These are phyloP conservation scores for Lasioglossum vierecki DNA, from an alignment of 2,888 invertebrate genomes.

Conservation along the genomic window DNA sequence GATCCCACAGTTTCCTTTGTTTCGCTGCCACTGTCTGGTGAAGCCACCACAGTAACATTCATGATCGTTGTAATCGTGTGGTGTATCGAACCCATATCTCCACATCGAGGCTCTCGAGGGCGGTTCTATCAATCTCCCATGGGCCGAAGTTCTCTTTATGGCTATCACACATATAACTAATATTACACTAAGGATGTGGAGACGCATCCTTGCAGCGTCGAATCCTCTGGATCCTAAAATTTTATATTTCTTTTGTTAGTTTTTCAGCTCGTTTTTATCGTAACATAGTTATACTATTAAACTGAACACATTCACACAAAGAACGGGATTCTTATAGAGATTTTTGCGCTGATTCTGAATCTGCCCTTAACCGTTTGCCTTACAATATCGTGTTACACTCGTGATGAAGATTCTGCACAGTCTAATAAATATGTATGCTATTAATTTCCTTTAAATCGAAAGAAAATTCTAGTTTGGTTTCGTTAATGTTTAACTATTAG, in stretches of 20 bases:
- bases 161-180: conserved; percentile 61
- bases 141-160: conserved; percentile 84
- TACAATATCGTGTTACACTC: too few species aligned
- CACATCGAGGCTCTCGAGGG: conserved; percentile 95
- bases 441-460: too few species aligned
- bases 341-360: too few species aligned
- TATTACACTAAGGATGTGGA: conserved; percentile 50
- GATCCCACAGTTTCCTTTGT: conserved; percentile 93
- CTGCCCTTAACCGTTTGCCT: too few species aligned
- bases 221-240: conserved; percentile 38
- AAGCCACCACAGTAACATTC: conserved; percentile 95
- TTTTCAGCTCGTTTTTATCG: too few species aligned
- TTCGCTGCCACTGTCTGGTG: conserved; percentile 92
- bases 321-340: too few species aligned
- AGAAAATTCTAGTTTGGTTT: too few species aligned
- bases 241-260: neutral
- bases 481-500: too few species aligned
- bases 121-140: conserved; percentile 92
- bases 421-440: too few species aligned
- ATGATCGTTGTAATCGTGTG: conserved; percentile 95
- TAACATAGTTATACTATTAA: neutral
- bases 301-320: too few species aligned
- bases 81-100: conserved; percentile 95
- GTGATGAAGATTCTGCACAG: too few species aligned
- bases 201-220: conserved; percentile 58